These are phyloP conservation scores for Aix galericulata DNA, from an alignment of 2,113 vertebrate genomes.

Conservation along the genomic window DNA sequence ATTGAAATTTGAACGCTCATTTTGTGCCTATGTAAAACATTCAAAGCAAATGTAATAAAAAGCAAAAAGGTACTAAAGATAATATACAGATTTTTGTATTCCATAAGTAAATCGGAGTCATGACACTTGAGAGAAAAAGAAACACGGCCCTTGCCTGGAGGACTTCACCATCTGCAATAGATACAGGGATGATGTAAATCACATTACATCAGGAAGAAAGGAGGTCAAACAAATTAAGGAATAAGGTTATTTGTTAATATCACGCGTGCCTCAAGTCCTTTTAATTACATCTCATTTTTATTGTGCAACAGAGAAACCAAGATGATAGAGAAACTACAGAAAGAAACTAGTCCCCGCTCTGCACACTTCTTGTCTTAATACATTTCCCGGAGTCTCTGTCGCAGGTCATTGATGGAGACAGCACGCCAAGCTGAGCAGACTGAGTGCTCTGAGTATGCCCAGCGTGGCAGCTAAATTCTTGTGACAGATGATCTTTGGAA, in stretches of 20 bases:
- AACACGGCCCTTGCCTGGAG: neutral
- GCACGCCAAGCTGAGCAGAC: neutral
- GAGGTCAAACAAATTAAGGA: neutral
- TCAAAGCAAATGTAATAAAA: neutral
- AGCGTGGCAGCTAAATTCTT: fast-evolving
- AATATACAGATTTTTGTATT: neutral
- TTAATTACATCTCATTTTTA: neutral
- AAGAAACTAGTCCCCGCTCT: neutral
- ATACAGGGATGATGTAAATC: neutral
- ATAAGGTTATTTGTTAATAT: neutral
- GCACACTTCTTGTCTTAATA: neutral
- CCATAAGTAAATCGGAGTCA: neutral
- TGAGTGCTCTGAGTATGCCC: fast-evolving
- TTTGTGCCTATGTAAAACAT: neutral
- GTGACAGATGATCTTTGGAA: neutral
- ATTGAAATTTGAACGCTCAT: neutral
- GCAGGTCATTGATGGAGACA: fast-evolving
- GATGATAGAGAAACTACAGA: neutral
- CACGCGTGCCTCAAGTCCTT: neutral
- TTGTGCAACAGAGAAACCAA: neutral
- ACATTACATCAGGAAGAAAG: neutral
- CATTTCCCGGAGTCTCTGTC: fast-evolving
- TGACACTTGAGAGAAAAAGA: neutral
- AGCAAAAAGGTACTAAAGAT: neutral
- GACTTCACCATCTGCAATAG: neutral